Evolutionary conservation across 2,797 vertebrate species (phyloP), one percentile per base, ranked within the genome.

Genomic region (Falco cherrug): DNA sequence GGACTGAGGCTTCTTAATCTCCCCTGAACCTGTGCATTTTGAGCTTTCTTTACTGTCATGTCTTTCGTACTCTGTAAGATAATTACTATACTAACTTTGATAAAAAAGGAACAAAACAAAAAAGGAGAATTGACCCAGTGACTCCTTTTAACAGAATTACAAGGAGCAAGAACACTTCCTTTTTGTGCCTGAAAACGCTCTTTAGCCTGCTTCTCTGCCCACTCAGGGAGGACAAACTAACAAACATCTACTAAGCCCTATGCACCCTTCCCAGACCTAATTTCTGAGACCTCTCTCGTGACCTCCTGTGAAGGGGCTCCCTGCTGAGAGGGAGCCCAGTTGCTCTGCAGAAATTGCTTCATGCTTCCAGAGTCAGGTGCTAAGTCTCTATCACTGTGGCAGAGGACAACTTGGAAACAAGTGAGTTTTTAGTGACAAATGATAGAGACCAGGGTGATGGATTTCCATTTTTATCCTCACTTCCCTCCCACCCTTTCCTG

Each of bases 51-150:
- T 79, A 61, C 68, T 70, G 28, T 67, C 89, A 50, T 45, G 25
- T 90, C 57, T 90, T 96, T 77, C 61, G 3, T 97, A 74, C 78
- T 95, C 91, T 60, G 89, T 82, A 94, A 95, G 82, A 57, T 93
- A 96, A 94, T 97, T 90, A 71, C 50, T 74, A 7, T 5, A 10
- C 65, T 92, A 71, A 53, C 26, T 85, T 74, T 80, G 8, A 61
- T 89, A n/a, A 54, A 59, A 85, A 59, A 56, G 13, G 67, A 80
- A 59, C 31, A 77, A 78, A 90, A 35, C 16, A 75, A 47, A 71
- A 91, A 89, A 56, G 43, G 50, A 74, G 94, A 90, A 75, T 21
- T 63, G 84, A 77, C 47, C 47, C 51, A 51, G 29, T 48, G 29
- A 56, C 73, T 97, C 57, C 39, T 43, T 80, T 7, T 88, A 78